Evolutionary conservation across 2,888 invertebrate genomes (phyloP), one percentile per base, ranked within the genome.

Genomic region (Scaptomyza cyrtandrae): DNA sequence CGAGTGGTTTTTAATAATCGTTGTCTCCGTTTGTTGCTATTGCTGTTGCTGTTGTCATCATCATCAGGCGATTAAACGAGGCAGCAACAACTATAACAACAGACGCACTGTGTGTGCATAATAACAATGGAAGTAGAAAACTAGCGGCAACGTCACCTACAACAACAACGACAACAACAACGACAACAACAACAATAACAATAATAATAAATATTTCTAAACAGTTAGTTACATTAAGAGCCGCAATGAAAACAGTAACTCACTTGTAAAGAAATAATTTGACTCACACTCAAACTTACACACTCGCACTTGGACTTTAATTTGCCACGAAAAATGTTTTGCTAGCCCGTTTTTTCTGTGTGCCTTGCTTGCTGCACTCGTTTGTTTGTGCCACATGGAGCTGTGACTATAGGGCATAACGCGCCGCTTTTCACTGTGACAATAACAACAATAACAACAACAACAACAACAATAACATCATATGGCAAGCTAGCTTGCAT

Each of bases 181-280:
- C 19, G 19, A 19, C 19, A 19, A 33, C 10, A 31, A 31, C 9
- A 31, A 31, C 1, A 33, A 13, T 5, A 35, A 76, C 53, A 80
- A 73, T 64, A 78, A 85, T 70, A 79, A 82, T 70, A 87, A 88
- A 86, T 82, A 85, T 85, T 86, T 89, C 89, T 87, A 86, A 86
- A 86, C 85, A 86, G 86, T 89, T 89, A 86, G 86, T 86, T 89
- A 86, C 86, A 89, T 86, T 86, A 86, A 86, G 88, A 86, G 89
- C 84, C 89, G 89, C 88, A 89, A 89, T 86, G 88, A 86, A 86
- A 88, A 86, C 88, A 75, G 88, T 89, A 87, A 89, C 86, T 90
- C 84, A 80, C 86, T 82, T 84, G 86, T 81, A 78, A 86, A 89
- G 86, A 90, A 86, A 89, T 89, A 88, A 86, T 89, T 90, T 85